phyloP scores from a whole-genome alignment of 2,888 invertebrate genomes.

The Scaptomyza flava region DNA sequence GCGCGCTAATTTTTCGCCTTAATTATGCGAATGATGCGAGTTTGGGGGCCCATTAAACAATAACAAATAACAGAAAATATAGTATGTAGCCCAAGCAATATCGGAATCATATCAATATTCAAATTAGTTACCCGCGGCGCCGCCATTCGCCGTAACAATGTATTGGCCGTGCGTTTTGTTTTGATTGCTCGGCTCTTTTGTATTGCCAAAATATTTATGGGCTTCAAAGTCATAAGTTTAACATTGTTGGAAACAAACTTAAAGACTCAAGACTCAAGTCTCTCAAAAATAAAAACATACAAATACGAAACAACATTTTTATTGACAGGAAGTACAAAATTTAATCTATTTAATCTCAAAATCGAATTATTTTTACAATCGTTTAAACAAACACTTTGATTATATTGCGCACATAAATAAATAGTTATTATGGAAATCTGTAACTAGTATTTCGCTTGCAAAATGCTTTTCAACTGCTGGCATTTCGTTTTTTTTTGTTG shows the following conservation, averaged over 20 bases:
- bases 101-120: conserved; percentile 74
- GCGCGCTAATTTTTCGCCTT: conserved; percentile 72
- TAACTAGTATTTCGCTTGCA: too few species aligned
- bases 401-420: too few species aligned
- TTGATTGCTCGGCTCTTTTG: conserved; percentile 67
- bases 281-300: too few species aligned
- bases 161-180: conserved; percentile 50
- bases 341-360: neutral
- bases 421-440: too few species aligned
- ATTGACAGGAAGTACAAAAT: neutral
- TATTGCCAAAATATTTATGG: conserved; percentile 59
- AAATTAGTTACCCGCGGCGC: conserved; percentile 63
- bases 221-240: conserved; percentile 1
- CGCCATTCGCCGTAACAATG: conserved; percentile 21
- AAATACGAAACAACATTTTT: neutral
- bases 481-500: too few species aligned
- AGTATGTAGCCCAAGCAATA: conserved; percentile 40
- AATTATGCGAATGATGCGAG: conserved; percentile 53
- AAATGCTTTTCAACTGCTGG: too few species aligned
- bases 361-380: neutral
- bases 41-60: conserved; percentile 2
- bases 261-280: too few species aligned
- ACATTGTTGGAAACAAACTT: neutral
- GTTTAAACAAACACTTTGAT: neutral
- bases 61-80: conserved; percentile 8